Conservation (phyloP, 2,113 vertebrate species). For the Pristiophorus japonicus region DNA sequence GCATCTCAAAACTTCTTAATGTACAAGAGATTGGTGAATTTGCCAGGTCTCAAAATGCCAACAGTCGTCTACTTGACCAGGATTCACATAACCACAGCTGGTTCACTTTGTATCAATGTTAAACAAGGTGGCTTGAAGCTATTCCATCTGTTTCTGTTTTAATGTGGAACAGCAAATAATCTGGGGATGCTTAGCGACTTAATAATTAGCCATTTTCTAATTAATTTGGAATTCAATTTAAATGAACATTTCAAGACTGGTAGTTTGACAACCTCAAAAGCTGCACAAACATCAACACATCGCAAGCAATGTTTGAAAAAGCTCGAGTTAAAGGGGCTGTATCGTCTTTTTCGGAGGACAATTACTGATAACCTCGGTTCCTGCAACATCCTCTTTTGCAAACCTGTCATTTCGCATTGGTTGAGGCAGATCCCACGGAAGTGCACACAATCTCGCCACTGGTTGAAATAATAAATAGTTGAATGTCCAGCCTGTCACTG, state of each 20-base stretch:
- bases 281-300: neutral
- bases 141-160: neutral
- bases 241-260: neutral
- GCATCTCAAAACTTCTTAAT: neutral
- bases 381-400: neutral
- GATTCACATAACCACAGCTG: neutral
- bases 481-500: neutral
- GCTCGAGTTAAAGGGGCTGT: neutral
- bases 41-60: neutral
- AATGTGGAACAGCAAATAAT: neutral
- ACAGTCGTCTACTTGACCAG: neutral
- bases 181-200: neutral
- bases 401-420: neutral
- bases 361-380: neutral
- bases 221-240: neutral
- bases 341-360: neutral
- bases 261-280: no score
- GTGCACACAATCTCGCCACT: neutral
- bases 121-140: neutral
- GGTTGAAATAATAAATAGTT: neutral
- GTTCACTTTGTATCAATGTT: neutral
- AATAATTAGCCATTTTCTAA: neutral
- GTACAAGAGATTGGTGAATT: neutral
- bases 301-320: neutral
- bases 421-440: neutral